phyloP scores from a whole-genome alignment of 2,113 vertebrate genomes.

The Pomatorhinus ruficollis region DNA sequence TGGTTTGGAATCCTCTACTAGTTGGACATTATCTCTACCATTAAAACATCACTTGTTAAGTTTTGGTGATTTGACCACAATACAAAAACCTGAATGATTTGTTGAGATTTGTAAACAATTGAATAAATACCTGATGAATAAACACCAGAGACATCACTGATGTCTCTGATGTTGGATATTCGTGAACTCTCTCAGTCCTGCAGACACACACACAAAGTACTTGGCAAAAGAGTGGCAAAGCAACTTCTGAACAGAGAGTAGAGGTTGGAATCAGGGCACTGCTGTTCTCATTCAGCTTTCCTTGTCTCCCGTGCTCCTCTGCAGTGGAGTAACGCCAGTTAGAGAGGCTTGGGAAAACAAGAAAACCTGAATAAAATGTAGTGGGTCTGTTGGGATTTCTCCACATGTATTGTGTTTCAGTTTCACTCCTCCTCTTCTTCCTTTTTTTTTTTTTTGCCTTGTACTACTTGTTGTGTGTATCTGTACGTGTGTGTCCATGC shows the following conservation, averaged over 20 bases:
- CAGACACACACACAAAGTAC: rapidly evolving
- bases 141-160: neutral
- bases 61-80: neutral
- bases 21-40: neutral
- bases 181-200: neutral
- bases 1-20: neutral
- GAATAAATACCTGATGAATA: neutral
- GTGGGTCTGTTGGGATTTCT: neutral
- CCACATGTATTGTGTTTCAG: neutral
- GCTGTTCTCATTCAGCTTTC: constrained; percentile 10
- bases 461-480: neutral
- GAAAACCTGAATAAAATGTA: constrained; percentile 31
- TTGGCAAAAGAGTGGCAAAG: neutral
- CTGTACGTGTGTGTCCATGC: neutral
- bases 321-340: neutral
- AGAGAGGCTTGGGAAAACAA: constrained; percentile 23
- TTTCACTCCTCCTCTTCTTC: neutral
- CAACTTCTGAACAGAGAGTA: neutral
- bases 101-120: neutral
- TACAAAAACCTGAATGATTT: neutral
- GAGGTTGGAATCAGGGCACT: neutral
- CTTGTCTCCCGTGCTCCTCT: neutral
- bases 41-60: neutral
- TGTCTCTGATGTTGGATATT: neutral
- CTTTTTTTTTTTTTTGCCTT: constrained; percentile 1